Conservation (phyloP, 2,113 vertebrate species). For the Chaetodon auriga region DNA sequence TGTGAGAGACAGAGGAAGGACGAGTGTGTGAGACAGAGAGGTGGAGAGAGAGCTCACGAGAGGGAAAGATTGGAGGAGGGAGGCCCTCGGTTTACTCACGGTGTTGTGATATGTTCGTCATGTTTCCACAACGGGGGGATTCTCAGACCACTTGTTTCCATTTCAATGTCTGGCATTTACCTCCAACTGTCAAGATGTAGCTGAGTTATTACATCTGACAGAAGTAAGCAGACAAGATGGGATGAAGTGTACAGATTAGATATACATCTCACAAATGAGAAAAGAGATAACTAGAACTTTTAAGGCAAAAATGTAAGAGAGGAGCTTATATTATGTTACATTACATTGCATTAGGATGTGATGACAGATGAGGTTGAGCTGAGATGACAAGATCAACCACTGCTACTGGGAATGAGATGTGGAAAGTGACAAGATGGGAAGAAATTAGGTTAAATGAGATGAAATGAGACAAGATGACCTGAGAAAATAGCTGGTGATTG, state of each 20-base stretch:
- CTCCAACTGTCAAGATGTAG: slow-evolving; percentile 7
- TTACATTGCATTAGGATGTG: too few species aligned
- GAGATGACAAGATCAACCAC: too few species aligned
- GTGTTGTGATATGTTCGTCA: slow-evolving; percentile 74
- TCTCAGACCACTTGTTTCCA: slow-evolving; percentile 62
- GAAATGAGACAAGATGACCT: background rate
- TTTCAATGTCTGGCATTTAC: slow-evolving; percentile 33
- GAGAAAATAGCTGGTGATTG: too few species aligned
- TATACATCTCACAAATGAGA: background rate
- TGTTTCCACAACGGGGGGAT: slow-evolving; percentile 62
- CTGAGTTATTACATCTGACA: background rate
- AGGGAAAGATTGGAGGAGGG: slow-evolving; percentile 41
- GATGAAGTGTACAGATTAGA: background rate
- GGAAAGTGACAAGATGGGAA: too few species aligned
- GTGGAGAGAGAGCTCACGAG: slow-evolving; percentile 5
- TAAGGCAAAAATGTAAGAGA: too few species aligned
- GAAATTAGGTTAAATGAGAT: too few species aligned
- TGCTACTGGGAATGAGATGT: too few species aligned
- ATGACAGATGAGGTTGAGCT: too few species aligned
- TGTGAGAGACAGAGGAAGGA: slow-evolving; percentile 15
- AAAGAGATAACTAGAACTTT: background rate
- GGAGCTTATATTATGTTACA: too few species aligned
- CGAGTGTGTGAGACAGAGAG: slow-evolving; percentile 1
- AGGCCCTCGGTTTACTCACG: slow-evolving; percentile 68
- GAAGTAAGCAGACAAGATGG: background rate